Evolutionary conservation across 2,113 vertebrate species (phyloP), one percentile per base, ranked within the genome.

Genomic region (Gorsachius goisagi): DNA sequence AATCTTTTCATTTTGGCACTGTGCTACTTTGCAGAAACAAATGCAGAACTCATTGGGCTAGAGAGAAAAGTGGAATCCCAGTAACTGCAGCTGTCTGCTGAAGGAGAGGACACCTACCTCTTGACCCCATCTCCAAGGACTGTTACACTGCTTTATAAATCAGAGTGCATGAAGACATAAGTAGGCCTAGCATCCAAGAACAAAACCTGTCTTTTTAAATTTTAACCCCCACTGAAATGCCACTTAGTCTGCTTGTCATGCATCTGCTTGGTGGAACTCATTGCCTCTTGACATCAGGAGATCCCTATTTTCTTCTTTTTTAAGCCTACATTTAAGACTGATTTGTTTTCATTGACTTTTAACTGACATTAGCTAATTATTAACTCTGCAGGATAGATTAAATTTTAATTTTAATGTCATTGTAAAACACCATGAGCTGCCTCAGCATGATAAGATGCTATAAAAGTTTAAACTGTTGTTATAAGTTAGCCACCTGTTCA

Each of bases 321-420:
- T 83, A 92, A 97, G 45, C 20, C 53, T 86, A 58, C 44, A 44
- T 95, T 95, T 96, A 91, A 90, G 85, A 85, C 82, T 95, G 86
- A 96, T 98, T 94, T 89, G 62, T 96, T 97, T 94, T 96, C 92
- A 88, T 75, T 96, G 97, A 94, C 96, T 97, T 97, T 97, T 98
- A 97, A 93, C 73, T 97, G 96, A 97, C 94, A 97, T 94, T 96
- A 94, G 88, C 91, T 98, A 97, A 97, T 97, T 97, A 97, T 96
- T 97, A 97, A 87, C 93, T 91, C 94, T 88, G 89, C 69, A 95
- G 95, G 94, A 97, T 95, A 97, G 96, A 97, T 95, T 97, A 97
- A 95, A 98, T 95, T 97, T 97, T 97, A 98, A 97, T 97, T 97
- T 98, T 97, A 97, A 97, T 97, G 93, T 96, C 87, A 94, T 91